phyloP scores from a whole-genome alignment of 2,797 vertebrate species.

The Phalloptychus januarius region DNA sequence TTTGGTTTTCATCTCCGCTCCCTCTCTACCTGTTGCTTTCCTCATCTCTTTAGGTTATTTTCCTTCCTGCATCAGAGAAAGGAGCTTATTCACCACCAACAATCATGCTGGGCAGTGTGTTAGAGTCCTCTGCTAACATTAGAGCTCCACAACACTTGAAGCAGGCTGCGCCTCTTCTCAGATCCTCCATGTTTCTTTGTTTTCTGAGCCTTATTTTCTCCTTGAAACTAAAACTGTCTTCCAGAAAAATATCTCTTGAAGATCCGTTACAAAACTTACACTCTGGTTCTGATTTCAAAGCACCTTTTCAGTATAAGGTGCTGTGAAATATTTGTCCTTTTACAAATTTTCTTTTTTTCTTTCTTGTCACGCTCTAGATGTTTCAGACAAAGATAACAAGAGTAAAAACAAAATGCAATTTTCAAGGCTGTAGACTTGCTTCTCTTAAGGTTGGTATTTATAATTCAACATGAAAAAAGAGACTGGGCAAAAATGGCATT shows the following conservation, averaged over 20 bases:
- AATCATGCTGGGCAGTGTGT: neutral
- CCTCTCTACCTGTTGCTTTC: slow-evolving; percentile 49
- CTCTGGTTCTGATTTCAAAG: neutral
- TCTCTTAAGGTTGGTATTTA: no score
- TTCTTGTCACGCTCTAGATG: neutral
- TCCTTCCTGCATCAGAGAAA: slow-evolving; percentile 23
- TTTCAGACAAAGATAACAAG: neutral
- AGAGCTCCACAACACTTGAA: neutral
- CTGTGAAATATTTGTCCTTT: neutral
- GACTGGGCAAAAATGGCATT: no score
- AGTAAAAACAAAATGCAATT: neutral
- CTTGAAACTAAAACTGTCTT: neutral
- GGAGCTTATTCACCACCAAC: slow-evolving; percentile 18
- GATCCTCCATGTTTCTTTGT: neutral
- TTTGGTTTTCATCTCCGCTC: slow-evolving; percentile 47
- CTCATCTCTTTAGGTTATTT: slow-evolving; percentile 25
- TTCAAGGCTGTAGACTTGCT: no score
- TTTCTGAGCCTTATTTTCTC: neutral
- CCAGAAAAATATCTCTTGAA: neutral
- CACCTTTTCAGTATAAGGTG: neutral
- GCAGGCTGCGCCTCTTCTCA: neutral
- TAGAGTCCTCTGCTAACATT: slow-evolving; percentile 3
- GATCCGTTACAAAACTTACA: neutral
- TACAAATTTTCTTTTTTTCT: neutral
- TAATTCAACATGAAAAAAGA: no score